Evolutionary conservation across 2,888 invertebrate species (phyloP).

Genomic region (Epiblema foenella): DNA sequence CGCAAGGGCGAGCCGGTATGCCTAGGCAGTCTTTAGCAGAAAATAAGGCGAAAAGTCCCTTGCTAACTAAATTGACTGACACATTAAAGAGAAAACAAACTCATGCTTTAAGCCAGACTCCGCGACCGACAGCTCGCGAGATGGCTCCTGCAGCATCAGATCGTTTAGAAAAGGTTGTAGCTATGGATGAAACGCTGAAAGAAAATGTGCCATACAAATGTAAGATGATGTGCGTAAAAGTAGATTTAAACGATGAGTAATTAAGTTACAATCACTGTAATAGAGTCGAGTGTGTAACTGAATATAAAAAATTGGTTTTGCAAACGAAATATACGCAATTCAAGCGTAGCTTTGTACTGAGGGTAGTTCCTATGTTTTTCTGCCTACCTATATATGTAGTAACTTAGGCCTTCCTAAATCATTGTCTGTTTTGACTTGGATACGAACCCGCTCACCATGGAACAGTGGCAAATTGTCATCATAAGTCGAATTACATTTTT

Average conservation of each 20-base stretch:
- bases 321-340: neutral
- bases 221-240: constrained; percentile 69
- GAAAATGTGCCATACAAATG: constrained; percentile 74
- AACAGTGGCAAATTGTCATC: too few species aligned
- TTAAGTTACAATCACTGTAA: neutral
- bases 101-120: neutral
- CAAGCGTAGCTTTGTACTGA: neutral
- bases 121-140: constrained; percentile 1
- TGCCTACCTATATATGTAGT: too few species aligned
- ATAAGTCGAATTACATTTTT: too few species aligned
- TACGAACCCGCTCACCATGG: too few species aligned
- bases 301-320: neutral
- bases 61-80: constrained; percentile 59
- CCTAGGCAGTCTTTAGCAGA: constrained; percentile 46
- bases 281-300: neutral
- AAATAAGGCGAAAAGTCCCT: constrained; percentile 52
- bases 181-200: constrained; percentile 53
- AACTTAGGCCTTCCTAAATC: too few species aligned
- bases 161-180: constrained; percentile 48
- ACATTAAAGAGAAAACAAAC: constrained; percentile 54
- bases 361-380: neutral
- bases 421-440: too few species aligned
- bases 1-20: neutral
- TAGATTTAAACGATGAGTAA: constrained; percentile 46
- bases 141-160: constrained; percentile 61